Evolutionary conservation across 2,113 vertebrate species (phyloP).

Genomic region (Bathybates hornii): DNA sequence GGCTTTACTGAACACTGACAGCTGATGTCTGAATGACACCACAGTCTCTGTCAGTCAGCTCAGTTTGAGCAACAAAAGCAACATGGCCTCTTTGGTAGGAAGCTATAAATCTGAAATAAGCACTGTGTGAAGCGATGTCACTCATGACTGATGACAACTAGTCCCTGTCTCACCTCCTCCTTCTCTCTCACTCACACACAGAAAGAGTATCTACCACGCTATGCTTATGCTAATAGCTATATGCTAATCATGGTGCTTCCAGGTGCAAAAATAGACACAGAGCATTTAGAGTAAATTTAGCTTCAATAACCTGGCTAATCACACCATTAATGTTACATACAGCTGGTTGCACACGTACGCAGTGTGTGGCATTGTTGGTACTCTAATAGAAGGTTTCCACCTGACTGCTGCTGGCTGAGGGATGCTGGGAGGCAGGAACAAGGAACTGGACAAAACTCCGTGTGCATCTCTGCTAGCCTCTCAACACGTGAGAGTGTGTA

Average conservation of each 20-base stretch:
- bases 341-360: background rate
- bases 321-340: constrained; percentile 32
- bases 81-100: constrained; percentile 6
- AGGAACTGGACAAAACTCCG: constrained; percentile 34
- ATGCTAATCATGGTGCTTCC: constrained; percentile 49
- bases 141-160: constrained; percentile 26
- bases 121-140: constrained; percentile 14
- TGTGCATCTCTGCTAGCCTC: background rate
- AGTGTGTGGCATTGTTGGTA: background rate
- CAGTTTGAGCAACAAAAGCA: constrained; percentile 32
- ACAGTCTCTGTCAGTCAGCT: constrained; percentile 17
- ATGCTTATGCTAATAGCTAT: constrained; percentile 38
- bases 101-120: constrained; percentile 31
- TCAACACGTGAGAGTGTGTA: background rate
- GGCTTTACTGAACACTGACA: background rate
- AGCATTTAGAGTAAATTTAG: constrained; percentile 58
- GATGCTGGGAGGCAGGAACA: constrained; percentile 43
- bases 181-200: background rate
- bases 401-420: constrained; percentile 36
- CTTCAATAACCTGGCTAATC: constrained; percentile 58
- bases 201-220: background rate
- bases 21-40: constrained; percentile 25
- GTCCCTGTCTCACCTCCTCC: background rate
- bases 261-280: constrained; percentile 45
- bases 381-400: constrained; percentile 44